Conservation (phyloP, 2,888 invertebrate species). For the Drosophila setosimentum region DNA sequence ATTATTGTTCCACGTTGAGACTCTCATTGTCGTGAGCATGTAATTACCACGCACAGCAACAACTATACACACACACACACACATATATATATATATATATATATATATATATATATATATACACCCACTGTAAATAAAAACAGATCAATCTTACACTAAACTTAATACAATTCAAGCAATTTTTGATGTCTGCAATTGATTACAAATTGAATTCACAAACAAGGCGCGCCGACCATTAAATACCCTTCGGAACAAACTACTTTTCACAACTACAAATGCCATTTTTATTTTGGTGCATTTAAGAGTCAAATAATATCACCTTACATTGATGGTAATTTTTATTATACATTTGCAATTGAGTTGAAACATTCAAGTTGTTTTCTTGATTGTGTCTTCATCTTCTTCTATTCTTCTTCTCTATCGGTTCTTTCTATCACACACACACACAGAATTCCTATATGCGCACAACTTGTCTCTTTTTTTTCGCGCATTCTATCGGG, state of each 20-base stretch:
- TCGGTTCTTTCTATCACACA: background rate
- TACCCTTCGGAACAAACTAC: background rate
- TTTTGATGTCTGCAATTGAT: conserved; percentile 2
- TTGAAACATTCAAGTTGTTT: conserved; percentile 1
- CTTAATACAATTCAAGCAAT: conserved; percentile 3
- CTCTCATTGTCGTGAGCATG: conserved; percentile 64
- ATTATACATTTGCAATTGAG: background rate
- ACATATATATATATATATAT: conserved; percentile 4
- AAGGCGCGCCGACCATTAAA: background rate
- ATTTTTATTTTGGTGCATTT: background rate
- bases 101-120: background rate
- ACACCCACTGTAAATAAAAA: background rate
- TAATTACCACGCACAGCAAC: conserved; percentile 68
- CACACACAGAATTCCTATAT: background rate
- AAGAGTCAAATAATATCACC: background rate
- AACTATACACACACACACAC: conserved; percentile 1
- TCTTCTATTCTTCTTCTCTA: background rate
- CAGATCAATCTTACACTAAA: conserved; percentile 2
- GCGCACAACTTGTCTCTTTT: background rate
- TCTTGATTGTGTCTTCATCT: background rate
- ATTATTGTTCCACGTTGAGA: conserved; percentile 74
- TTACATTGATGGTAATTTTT: background rate
- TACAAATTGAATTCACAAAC: background rate
- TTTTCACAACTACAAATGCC: background rate
- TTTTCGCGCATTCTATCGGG: conserved; percentile 17